Evolutionary conservation across 2,113 vertebrate genomes (phyloP).

Genomic region (Gracilinanus agilis): DNA sequence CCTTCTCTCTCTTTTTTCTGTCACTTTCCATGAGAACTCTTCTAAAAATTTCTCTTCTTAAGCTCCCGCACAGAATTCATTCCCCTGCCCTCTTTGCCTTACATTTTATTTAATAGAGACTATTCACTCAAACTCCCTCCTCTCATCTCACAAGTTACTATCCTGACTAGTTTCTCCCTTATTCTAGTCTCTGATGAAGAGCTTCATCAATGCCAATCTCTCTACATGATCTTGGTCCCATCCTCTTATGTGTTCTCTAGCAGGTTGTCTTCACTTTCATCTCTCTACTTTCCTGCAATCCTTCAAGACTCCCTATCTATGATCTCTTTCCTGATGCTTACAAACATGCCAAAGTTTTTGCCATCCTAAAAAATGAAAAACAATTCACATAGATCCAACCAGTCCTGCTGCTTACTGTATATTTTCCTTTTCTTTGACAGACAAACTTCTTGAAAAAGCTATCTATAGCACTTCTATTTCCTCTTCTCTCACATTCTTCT

Average conservation of each 20-base stretch:
- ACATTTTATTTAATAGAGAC: neutral
- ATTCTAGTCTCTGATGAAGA: neutral
- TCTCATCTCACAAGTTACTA: neutral
- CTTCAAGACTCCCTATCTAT: neutral
- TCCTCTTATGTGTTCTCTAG: neutral
- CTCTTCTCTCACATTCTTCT: neutral
- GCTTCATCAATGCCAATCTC: neutral
- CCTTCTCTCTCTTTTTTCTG: neutral
- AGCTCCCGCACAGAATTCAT: neutral
- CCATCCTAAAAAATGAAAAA: neutral
- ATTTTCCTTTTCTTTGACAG: neutral
- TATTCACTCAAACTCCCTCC: neutral
- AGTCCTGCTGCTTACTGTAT: neutral
- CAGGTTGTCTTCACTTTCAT: neutral
- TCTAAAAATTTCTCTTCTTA: neutral
- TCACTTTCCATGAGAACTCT: neutral
- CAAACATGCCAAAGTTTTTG: neutral
- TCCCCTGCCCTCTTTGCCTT: neutral
- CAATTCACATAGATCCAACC: neutral
- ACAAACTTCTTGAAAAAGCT: neutral
- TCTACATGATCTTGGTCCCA: neutral
- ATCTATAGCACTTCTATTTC: neutral
- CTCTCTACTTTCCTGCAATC: neutral
- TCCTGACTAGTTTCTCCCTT: neutral
- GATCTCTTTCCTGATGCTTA: neutral